These are phyloP conservation scores for Halichondria panicea DNA, from an alignment of 37 sponge, comb jelly and placozoan genomes.

Conservation along the genomic window DNA sequence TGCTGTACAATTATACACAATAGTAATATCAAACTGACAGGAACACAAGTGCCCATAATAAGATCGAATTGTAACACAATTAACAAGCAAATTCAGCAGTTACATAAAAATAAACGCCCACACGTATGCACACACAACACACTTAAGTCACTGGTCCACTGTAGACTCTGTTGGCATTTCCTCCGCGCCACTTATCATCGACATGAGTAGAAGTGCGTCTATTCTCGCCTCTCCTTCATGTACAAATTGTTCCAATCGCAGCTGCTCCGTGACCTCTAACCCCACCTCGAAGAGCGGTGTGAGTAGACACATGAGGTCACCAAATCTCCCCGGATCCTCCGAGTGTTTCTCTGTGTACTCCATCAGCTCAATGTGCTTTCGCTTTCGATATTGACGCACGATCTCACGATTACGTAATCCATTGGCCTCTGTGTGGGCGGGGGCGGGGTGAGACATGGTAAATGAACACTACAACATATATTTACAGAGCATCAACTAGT, in stretches of 20 bases:
- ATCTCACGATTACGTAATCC: constrained; percentile 65
- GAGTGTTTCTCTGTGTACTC: constrained; percentile 73
- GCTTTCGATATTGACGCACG: constrained; percentile 70
- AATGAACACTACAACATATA: too few species aligned
- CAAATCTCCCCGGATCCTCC: constrained; percentile 72
- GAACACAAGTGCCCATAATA: too few species aligned
- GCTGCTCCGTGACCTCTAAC: constrained; percentile 87
- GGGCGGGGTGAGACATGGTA: background rate
- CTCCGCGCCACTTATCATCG: constrained; percentile 77
- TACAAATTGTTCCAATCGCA: constrained; percentile 92
- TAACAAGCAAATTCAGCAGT: too few species aligned
- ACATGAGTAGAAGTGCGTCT: constrained; percentile 91
- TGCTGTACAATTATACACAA: too few species aligned
- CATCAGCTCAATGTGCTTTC: constrained; percentile 71
- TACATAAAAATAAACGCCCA: too few species aligned
- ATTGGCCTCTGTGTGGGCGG: constrained; percentile 53
- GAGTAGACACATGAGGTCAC: constrained; percentile 85
- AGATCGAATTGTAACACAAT: too few species aligned
- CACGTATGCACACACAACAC: too few species aligned
- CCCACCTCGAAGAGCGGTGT: constrained; percentile 92
- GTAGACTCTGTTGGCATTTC: constrained; percentile 32
- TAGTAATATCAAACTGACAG: too few species aligned
- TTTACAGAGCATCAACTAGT: too few species aligned
- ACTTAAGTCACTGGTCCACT: too few species aligned
- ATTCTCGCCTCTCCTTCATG: constrained; percentile 91